Evolutionary conservation across 2,888 invertebrate species (phyloP), one percentile per base, ranked within the genome.

Genomic region (Drosophila colorata): DNA sequence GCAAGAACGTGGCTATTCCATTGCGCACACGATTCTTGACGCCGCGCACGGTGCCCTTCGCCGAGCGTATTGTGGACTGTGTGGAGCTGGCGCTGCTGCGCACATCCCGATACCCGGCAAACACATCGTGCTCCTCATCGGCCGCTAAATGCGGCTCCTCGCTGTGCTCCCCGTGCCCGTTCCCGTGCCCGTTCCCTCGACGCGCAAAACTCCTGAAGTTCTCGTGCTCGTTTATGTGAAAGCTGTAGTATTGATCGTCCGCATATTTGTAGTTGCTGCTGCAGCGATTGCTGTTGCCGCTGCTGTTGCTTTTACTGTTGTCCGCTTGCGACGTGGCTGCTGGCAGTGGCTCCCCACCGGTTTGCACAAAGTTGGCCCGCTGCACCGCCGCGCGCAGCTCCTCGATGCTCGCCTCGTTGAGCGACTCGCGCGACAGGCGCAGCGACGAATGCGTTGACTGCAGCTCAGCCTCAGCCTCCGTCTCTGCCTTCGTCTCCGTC

Each of bases 21-120:
- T 98, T 98, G 79, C 98, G 94, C 65, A 98, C 98, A 86, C 98
- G 95, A 93, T 98, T 98, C 93, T 97, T 97, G 70, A 98, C 97
- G 69, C 98, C 98, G 51, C 98, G 95, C 82, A 98, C 96, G 14
- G 98, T 98, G 56, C 98, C 98, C 91, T 97, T 97, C 64, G 96
- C 95, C 93, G 98, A 98, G 77, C 96, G 94, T 90, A 98, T 98
- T 61, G 97, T 96, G 65, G 96, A 95, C 40, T 95, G 94, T 41
- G 94, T 94, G 44, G 92, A 90, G 47, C 78, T 76, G 61, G 75
- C 69, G 81, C 94, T 94, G 78, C 94, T 94, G 74, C 82, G 68
- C 38, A 95, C 93, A 92, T 97, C 96, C 93, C 95, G 95, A 80
- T 95, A 95, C 20, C 97, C 97, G 23, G 96, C 97, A 90, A 97